Conservation (phyloP, 2,113 vertebrate species). For the Cacatua alba region DNA sequence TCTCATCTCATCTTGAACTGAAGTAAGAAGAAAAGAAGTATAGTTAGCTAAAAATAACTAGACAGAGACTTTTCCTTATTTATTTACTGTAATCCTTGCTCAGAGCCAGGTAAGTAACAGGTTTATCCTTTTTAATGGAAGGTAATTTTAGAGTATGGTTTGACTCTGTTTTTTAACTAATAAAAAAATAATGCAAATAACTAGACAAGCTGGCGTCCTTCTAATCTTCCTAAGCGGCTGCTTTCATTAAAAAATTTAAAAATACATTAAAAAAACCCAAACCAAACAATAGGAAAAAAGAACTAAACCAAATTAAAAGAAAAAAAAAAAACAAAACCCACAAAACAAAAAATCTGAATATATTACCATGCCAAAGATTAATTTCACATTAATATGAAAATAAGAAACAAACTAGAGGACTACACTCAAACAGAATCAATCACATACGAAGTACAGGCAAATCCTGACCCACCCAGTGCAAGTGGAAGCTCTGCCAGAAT, state of each 20-base stretch:
- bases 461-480: slow-evolving; percentile 30
- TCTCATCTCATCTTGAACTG: slow-evolving; percentile 73
- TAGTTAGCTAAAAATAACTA: slow-evolving; percentile 66
- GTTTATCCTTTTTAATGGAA: neutral
- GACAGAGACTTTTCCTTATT: slow-evolving; percentile 18
- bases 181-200: neutral
- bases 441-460: neutral
- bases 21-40: slow-evolving; percentile 54
- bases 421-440: neutral
- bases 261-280: neutral
- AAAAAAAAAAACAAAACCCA: fast-evolving
- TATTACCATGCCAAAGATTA: neutral
- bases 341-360: neutral
- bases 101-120: slow-evolving; percentile 24
- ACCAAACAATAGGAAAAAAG: neutral
- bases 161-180: neutral
- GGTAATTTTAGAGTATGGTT: neutral
- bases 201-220: neutral
- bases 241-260: neutral
- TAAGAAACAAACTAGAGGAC: neutral
- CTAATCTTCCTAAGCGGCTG: neutral
- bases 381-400: neutral
- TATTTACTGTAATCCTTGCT: slow-evolving; percentile 31
- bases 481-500: slow-evolving; percentile 47
- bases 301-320: neutral